phyloP scores from a whole-genome alignment of 2,888 invertebrate species.

The Ophioninae sp. region DNA sequence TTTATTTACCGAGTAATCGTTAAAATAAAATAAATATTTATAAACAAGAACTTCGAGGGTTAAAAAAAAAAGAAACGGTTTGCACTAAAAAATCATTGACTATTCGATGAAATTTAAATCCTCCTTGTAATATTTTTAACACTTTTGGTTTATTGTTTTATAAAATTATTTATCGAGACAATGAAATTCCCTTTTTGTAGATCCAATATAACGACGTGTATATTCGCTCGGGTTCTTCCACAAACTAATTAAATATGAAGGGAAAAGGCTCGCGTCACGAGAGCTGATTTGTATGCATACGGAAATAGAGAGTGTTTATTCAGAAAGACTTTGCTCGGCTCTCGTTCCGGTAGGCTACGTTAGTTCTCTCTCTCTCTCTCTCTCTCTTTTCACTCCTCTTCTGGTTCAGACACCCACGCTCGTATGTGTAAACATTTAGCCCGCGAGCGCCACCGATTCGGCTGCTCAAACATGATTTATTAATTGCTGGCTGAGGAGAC shows the following conservation, averaged over 20 bases:
- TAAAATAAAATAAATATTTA: too few species aligned
- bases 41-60: too few species aligned
- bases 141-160: too few species aligned
- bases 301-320: constrained; percentile 67
- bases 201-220: too few species aligned
- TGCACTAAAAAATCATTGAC: too few species aligned
- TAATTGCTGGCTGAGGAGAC: constrained; percentile 54
- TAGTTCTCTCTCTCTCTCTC: constrained; percentile 10
- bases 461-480: constrained; percentile 65
- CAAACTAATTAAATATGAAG: constrained; percentile 71
- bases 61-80: too few species aligned
- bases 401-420: constrained; percentile 35
- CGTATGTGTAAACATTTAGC: constrained; percentile 62
- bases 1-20: too few species aligned
- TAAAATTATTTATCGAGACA: too few species aligned
- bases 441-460: constrained; percentile 56
- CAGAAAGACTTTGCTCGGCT: constrained; percentile 54
- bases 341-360: constrained; percentile 34
- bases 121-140: too few species aligned
- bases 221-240: constrained; percentile 59
- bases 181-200: constrained; percentile 14
- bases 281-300: constrained; percentile 55
- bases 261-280: constrained; percentile 16
- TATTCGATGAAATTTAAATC: too few species aligned
- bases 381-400: constrained; percentile 35